Evolutionary conservation across 92 coral and sea anemone species (phyloP).

Genomic region (Virgularia gustaviana): DNA sequence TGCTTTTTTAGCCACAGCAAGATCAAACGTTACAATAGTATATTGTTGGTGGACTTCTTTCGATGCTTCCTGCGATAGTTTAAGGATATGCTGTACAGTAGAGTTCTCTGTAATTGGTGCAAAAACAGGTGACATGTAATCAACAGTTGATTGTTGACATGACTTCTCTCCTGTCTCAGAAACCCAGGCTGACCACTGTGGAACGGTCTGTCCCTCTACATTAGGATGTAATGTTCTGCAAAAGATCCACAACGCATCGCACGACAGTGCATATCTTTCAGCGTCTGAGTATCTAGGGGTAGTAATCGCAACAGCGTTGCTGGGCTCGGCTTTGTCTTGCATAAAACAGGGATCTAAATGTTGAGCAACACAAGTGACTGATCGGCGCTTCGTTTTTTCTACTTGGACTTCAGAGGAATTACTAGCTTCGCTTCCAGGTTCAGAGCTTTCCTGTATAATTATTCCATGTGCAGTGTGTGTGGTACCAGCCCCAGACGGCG

Average conservation of each 20-base stretch:
- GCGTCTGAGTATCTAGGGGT: conserved; percentile 8
- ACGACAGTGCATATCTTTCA: conserved; percentile 24
- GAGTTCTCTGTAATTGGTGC: conserved; percentile 42
- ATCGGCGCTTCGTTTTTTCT: too few relatives aligned
- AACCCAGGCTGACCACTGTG: conserved; percentile 42
- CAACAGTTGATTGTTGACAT: conserved; percentile 34
- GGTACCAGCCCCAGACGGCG: too few relatives aligned
- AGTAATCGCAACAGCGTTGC: too few relatives aligned
- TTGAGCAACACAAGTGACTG: too few relatives aligned
- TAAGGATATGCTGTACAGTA: conserved; percentile 37
- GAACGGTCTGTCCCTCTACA: conserved; percentile 28
- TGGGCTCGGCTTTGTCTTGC: too few relatives aligned
- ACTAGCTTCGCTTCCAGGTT: too few relatives aligned
- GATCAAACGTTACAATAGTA: conserved; percentile 40
- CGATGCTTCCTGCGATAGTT: conserved; percentile 30
- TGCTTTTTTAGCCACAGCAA: conserved; percentile 42
- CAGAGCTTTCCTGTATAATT: too few relatives aligned
- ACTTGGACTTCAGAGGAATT: too few relatives aligned
- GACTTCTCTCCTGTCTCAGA: conserved; percentile 31
- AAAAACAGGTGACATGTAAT: conserved; percentile 46
- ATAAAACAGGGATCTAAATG: too few relatives aligned
- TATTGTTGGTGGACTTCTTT: conserved; percentile 17
- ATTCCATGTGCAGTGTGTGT: too few relatives aligned
- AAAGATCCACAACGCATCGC: conserved; percentile 33
- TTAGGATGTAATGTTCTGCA: background rate